Conservation (phyloP, 2,888 invertebrate genomes). For the Dryobotodes eremita region DNA sequence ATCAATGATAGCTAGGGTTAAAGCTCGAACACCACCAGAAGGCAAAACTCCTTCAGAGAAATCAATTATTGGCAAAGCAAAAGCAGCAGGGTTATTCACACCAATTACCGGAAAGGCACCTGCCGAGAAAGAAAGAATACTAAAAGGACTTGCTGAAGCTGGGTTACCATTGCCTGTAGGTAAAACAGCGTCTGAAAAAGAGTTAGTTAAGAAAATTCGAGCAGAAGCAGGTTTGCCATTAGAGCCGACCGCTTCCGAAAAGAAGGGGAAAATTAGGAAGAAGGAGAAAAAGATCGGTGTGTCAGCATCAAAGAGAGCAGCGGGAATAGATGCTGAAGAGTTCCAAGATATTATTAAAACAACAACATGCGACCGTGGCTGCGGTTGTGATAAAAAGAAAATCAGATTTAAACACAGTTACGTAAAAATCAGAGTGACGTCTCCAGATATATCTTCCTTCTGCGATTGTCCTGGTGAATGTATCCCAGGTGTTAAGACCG, state of each 20-base stretch:
- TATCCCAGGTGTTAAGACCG: constrained; percentile 78
- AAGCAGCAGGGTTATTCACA: constrained; percentile 74
- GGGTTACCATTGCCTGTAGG: constrained; percentile 78
- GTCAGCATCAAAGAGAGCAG: constrained; percentile 60
- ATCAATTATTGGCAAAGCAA: constrained; percentile 71
- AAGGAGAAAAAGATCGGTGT: constrained; percentile 69
- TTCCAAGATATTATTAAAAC: constrained; percentile 78
- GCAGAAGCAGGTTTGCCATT: constrained; percentile 66
- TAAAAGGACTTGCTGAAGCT: constrained; percentile 73
- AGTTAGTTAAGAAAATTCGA: constrained; percentile 72
- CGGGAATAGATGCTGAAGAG: constrained; percentile 72
- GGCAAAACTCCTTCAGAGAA: constrained; percentile 66
- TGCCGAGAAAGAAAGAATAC: constrained; percentile 74
- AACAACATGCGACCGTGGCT: constrained; percentile 81
- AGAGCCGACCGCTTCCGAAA: constrained; percentile 73
- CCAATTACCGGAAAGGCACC: constrained; percentile 74
- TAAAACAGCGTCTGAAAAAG: constrained; percentile 75
- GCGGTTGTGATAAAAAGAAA: constrained; percentile 84
- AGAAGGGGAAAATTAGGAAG: constrained; percentile 67
- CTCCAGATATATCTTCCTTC: constrained; percentile 81
- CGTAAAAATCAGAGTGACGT: constrained; percentile 82
- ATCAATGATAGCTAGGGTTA: constrained; percentile 38
- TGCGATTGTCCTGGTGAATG: constrained; percentile 82
- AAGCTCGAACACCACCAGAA: constrained; percentile 35
- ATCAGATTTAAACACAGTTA: constrained; percentile 85